These are phyloP conservation scores for Lasioglossum lativentre DNA, from an alignment of 2,888 invertebrate genomes.

Conservation along the genomic window DNA sequence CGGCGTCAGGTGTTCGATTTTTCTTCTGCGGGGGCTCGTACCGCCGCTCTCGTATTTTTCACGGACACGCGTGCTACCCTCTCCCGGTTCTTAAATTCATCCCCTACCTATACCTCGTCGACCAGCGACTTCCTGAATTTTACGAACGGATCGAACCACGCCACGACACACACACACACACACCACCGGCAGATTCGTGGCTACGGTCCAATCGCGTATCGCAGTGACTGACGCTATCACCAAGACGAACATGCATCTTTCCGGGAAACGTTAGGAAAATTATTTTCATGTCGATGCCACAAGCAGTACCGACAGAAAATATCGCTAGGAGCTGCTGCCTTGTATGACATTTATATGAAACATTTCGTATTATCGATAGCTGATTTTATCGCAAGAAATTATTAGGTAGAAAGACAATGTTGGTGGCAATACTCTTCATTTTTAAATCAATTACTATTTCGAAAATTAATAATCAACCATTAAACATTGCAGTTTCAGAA, in stretches of 20 bases:
- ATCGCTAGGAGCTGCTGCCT: too few relatives aligned
- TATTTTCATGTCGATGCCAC: neutral
- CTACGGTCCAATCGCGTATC: neutral
- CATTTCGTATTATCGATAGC: too few relatives aligned
- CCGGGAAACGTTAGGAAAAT: neutral
- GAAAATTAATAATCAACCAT: too few relatives aligned
- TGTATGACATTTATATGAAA: too few relatives aligned
- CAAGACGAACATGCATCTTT: neutral
- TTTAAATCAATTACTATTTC: too few relatives aligned
- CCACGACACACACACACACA: neutral
- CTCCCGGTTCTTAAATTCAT: constrained; percentile 18
- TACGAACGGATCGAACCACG: neutral
- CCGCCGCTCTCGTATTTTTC: constrained; percentile 36
- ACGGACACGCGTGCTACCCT: constrained; percentile 32
- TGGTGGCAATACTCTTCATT: too few relatives aligned
- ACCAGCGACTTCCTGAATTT: neutral
- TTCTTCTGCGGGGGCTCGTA: constrained; percentile 20
- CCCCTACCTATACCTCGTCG: neutral
- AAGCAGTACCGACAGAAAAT: too few relatives aligned
- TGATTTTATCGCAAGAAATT: too few relatives aligned
- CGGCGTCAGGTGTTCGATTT: constrained; percentile 60
- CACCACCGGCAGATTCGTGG: neutral
- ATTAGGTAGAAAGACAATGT: too few relatives aligned
- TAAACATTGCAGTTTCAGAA: too few relatives aligned
- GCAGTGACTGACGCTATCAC: too few relatives aligned